Percentiles rank a stretch among this genome's conserved stretches.
Evolutionary conservation across 2,113 vertebrate species (phyloP).

Genomic region (Cephalopholis sonnerati): DNA sequence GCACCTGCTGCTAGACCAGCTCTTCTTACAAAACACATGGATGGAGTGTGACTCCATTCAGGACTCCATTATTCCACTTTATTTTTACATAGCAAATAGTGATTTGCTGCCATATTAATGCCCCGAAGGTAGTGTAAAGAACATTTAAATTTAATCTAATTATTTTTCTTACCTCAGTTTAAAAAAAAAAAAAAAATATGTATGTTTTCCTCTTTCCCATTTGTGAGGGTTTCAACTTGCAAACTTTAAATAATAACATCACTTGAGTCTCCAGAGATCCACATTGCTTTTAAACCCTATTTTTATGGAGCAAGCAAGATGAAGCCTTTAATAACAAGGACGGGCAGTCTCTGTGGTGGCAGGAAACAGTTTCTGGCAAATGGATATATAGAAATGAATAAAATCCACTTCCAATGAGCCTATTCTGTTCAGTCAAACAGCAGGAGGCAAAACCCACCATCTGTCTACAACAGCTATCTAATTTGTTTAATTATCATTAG

Average conservation of each 20-base stretch:
- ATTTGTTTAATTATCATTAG: neutral
- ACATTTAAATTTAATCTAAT: neutral
- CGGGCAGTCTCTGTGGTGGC: neutral
- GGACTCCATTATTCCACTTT: no score
- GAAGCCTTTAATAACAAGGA: neutral
- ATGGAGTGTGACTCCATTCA: no score
- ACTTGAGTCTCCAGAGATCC: neutral
- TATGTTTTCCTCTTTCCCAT: neutral
- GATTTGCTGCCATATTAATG: no score
- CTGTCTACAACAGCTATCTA: neutral
- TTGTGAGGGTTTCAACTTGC: neutral
- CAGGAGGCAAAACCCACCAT: neutral
- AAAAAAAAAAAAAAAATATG: neutral
- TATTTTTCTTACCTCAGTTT: no score
- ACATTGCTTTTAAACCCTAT: neutral
- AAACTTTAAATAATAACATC: neutral
- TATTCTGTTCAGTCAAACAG: neutral
- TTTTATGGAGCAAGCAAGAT: neutral
- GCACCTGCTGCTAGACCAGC: no score
- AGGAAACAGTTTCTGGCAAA: neutral
- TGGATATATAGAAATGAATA: neutral
- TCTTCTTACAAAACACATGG: no score
- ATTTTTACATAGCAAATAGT: no score
- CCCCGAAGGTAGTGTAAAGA: no score
- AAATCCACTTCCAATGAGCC: neutral